These are phyloP conservation scores for Holotrichia oblita DNA, from an alignment of 1,140 invertebrate genomes.

Conservation along the genomic window DNA sequence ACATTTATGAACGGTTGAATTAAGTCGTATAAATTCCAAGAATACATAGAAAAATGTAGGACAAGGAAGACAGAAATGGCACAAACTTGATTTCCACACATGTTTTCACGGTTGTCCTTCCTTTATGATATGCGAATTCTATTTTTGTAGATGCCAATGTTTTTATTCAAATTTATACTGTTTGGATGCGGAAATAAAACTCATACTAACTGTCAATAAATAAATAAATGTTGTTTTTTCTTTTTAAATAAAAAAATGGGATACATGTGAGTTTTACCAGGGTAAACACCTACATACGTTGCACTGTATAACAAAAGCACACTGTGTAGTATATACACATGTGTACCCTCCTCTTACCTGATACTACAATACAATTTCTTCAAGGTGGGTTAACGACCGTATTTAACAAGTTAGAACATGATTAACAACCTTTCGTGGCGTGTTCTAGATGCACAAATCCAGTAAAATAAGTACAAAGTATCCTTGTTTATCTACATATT, in stretches of 20 bases:
- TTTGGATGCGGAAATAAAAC: no score
- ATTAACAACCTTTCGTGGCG: not conserved
- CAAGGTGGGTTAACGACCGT: not conserved
- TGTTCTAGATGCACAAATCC: not conserved
- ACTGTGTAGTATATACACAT: no score
- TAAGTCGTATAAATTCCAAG: not conserved
- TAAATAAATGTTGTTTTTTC: no score
- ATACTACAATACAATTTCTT: not conserved
- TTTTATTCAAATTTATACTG: not conserved
- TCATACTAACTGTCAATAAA: no score
- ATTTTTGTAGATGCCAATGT: not conserved
- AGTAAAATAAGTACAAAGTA: no score
- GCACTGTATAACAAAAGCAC: no score
- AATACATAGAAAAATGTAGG: conserved; percentile 4
- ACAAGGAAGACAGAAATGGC: not conserved
- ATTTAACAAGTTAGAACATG: conserved; percentile 10
- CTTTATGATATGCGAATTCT: not conserved
- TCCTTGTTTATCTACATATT: no score
- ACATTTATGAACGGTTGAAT: not conserved
- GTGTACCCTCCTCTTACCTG: not conserved
- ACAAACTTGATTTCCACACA: not conserved
- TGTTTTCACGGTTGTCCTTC: not conserved
- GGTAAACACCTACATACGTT: no score
- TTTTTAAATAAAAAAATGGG: no score
- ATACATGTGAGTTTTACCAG: no score